Evolutionary conservation across 2,797 vertebrate species (phyloP), one percentile per base, ranked within the genome.

Genomic region (Onychomys arenicola): DNA sequence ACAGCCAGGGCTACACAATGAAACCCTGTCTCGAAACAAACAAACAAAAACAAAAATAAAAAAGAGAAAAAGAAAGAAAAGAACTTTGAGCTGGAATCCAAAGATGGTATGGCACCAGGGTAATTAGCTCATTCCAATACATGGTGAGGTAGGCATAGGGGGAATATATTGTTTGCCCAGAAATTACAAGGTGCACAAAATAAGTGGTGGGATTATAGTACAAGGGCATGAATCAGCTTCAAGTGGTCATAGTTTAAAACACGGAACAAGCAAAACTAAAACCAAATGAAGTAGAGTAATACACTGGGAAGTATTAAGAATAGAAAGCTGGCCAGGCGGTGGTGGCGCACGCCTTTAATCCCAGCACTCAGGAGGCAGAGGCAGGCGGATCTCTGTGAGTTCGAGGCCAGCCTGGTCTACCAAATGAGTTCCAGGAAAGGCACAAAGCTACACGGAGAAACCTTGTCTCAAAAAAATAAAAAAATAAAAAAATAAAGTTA

Each of bases 141-240:
- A 73, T 34, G 40, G 8, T 75, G 75, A 65, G 80, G 75, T 90
- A 93, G 65, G 77, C 46, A 92, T 57, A 77, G 34, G 46, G 21
- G 90, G 59, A 90, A 37, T 17, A 19, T 75, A 52, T 75, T 82
- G 55, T 91, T 91, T 91, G 84, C 43, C 55, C 91, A 94, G 71
- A 90, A 94, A 93, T 88, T 93, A 93, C 87, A 40, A 59, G 93
- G 57, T 84, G 21, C 61, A 93, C 76, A 87, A 80, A 93, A 94
- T 87, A 95, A 83, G 40, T 49, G 73, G 89, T 55, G 5, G 19
- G 21, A 0, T 1, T 80, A 78, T 87, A 40, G 84, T 82, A 49
- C 57, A 90, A 95, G 75, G 55, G 87, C 46, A 89, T 12, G 46
- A 95, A 89, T 81, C 67, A 96, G 40, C n/a, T 91, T 83, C 57